Evolutionary conservation across 2,888 invertebrate species (phyloP), one percentile per base, ranked within the genome.

Genomic region (Miltochrista miniata): DNA sequence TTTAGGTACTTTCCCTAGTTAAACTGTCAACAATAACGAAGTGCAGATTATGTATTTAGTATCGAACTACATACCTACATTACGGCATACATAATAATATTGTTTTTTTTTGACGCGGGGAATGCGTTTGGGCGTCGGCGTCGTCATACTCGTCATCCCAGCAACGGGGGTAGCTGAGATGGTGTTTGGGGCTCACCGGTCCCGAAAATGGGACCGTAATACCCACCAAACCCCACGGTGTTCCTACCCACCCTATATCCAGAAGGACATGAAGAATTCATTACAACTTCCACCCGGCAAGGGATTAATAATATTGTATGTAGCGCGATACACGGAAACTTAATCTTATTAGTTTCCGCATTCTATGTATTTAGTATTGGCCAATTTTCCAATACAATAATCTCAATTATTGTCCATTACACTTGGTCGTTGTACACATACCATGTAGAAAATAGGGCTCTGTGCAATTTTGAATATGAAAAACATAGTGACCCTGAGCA

Each of bases 11-110:
- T 55, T 51, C 48, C 42, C 72, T 72, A 72, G 54, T 57, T 63
- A 70, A 61, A 64, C 63, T 64, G 56, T 64, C 66, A 77, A 72
- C 76, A 74, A 68, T 70, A 72, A 73, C 64, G 59, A 62, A 56
- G 72, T 74, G 75, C 70, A 55, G 52, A 54, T 67, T 66, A 68
- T 48, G 50, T 66, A 66, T 46, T 48, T 56, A 68, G 51, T 29
- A 54, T 63, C 68, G 70, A 56, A 55, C 45, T 67, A 58, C 56
- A 48, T 56, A 59, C 49, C 54, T 56, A 64, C 64, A 66, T 66
- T 51, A 56, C 51, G 48, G 52, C 45, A 18, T 40, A 11, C 31
- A 31, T 11, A 31, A 31, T 31, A 4, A 24, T 24, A 24, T 24
- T 24, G 18, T 24, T n/a, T n/a, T n/a, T n/a, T n/a, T n/a, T n/a